Conservation (phyloP, 2,888 invertebrate species). For the Cenopis cana region DNA sequence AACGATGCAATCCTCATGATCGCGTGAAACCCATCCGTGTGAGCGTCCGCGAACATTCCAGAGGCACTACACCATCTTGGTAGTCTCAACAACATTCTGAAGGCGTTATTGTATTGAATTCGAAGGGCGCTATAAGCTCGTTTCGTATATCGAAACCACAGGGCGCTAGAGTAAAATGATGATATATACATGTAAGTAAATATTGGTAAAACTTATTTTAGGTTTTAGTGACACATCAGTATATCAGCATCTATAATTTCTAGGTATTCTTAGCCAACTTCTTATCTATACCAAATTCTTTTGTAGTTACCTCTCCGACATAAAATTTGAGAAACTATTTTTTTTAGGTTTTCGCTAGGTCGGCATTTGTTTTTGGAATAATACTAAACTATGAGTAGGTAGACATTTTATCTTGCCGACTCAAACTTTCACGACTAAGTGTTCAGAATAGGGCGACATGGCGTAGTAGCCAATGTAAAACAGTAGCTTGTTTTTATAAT, state of each 20-base stretch:
- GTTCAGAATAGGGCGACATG: constrained; percentile 25
- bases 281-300: not conserved
- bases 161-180: too few species aligned
- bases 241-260: not conserved
- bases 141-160: too few species aligned
- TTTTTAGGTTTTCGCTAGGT: constrained; percentile 22
- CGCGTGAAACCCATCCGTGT: too few species aligned
- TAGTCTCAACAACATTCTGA: too few species aligned
- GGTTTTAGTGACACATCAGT: not conserved
- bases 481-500: not conserved
- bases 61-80: too few species aligned
- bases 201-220: not conserved
- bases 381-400: constrained; percentile 31
- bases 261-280: not conserved
- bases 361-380: constrained; percentile 27
- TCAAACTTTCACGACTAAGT: constrained; percentile 43
- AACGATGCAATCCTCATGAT: too few species aligned
- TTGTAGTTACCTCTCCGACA: too few species aligned
- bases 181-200: not conserved
- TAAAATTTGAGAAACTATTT: not conserved
- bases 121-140: too few species aligned
- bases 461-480: constrained; percentile 15
- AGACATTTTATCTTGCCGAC: constrained; percentile 52
- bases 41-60: too few species aligned
- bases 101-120: too few species aligned